These are phyloP conservation scores for Callospermophilus lateralis DNA, from an alignment of 2,113 vertebrate genomes.

Conservation along the genomic window DNA sequence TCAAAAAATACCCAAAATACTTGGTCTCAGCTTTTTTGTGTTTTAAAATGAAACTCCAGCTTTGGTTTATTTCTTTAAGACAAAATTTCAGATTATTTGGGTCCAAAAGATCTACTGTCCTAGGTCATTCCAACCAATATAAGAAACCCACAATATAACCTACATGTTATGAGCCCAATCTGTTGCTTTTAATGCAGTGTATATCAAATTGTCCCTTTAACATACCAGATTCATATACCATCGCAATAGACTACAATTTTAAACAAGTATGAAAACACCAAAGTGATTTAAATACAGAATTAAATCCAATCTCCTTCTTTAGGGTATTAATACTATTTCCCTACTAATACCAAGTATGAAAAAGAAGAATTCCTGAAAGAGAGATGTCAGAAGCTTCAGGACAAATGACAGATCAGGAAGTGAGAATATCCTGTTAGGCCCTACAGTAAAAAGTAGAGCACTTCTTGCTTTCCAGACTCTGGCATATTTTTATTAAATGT, in stretches of 20 bases:
- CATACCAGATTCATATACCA: conserved; percentile 9
- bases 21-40: neutral
- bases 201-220: neutral
- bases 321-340: conserved; percentile 21
- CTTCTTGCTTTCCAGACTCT: neutral
- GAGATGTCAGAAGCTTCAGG: neutral
- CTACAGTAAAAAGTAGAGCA: neutral
- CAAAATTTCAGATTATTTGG: conserved; percentile 24
- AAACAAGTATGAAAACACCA: conserved; percentile 25
- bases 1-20: neutral
- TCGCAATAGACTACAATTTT: neutral
- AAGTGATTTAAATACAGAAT: conserved; percentile 5
- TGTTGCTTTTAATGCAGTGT: neutral
- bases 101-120: neutral
- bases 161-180: conserved; percentile 10
- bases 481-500: neutral
- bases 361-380: conserved; percentile 50
- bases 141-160: conserved; percentile 39
- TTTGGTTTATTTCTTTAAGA: conserved; percentile 47
- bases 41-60: conserved; percentile 19
- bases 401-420: neutral
- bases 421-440: neutral
- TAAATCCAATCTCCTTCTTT: neutral
- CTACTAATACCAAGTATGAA: neutral
- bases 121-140: neutral